Conservation (phyloP, 2,113 vertebrate genomes). For the Pelvicachromis taeniatus region DNA sequence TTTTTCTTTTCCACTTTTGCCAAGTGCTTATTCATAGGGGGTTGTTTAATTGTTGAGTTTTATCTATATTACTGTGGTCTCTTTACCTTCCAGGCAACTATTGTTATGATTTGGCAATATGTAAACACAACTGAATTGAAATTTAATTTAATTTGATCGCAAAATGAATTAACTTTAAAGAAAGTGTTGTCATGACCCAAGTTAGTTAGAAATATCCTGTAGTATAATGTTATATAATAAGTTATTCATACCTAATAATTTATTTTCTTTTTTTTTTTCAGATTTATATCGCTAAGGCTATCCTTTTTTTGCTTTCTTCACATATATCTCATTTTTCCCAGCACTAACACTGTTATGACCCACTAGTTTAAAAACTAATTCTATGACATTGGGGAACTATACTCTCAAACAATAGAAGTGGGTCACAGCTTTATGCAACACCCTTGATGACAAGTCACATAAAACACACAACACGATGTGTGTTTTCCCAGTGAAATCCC, state of each 20-base stretch:
- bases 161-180: not conserved
- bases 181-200: not conserved
- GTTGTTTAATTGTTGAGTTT: not conserved
- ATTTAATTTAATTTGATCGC: not conserved
- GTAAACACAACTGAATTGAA: not conserved
- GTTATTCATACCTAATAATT: not conserved
- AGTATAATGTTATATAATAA: not conserved
- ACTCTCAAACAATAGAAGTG: constrained; percentile 29
- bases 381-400: not conserved
- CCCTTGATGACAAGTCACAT: not conserved
- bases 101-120: not conserved
- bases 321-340: not conserved
- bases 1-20: not conserved
- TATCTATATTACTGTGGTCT: not conserved
- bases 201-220: not conserved
- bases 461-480: not conserved
- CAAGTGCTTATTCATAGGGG: not conserved
- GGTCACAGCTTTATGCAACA: constrained; percentile 33
- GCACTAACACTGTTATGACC: not conserved
- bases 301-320: not conserved
- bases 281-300: not conserved
- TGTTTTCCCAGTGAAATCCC: not conserved
- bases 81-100: not conserved
- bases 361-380: not conserved
- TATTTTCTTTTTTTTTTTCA: not conserved